Conservation (phyloP, 2,113 vertebrate species). For the Meleagris gallopavo region DNA sequence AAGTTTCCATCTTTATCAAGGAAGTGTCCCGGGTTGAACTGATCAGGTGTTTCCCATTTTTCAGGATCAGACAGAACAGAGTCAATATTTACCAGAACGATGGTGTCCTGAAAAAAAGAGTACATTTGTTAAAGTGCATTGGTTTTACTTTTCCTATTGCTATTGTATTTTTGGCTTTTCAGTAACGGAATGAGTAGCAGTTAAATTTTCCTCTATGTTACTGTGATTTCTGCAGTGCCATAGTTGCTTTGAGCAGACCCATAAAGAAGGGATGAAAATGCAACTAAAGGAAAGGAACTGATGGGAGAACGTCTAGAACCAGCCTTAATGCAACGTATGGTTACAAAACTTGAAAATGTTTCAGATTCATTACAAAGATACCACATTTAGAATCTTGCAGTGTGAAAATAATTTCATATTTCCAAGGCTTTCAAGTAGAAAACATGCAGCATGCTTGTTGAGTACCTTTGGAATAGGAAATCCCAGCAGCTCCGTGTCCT, state of each 20-base stretch:
- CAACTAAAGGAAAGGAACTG: neutral
- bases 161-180: neutral
- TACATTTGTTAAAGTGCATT: neutral
- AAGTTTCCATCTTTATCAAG: slow-evolving; percentile 70
- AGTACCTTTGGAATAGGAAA: slow-evolving; percentile 59
- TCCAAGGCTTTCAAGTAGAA: neutral
- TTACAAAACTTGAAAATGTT: neutral
- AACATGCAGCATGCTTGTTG: neutral
- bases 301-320: neutral
- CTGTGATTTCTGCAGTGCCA: neutral
- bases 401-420: neutral
- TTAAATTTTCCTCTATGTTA: neutral
- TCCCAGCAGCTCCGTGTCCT: slow-evolving; percentile 12
- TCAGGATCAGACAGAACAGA: slow-evolving; percentile 60
- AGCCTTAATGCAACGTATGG: neutral
- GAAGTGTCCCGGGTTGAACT: slow-evolving; percentile 68
- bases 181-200: neutral
- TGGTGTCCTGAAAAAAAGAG: slow-evolving; percentile 39
- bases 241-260: neutral
- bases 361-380: neutral
- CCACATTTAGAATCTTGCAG: neutral
- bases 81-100: slow-evolving; percentile 49
- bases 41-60: slow-evolving; percentile 63
- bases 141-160: neutral
- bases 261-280: neutral